Base-by-base conservation (phyloP, 1,140 invertebrate species). In the Trachelipus rathkii region DNA sequence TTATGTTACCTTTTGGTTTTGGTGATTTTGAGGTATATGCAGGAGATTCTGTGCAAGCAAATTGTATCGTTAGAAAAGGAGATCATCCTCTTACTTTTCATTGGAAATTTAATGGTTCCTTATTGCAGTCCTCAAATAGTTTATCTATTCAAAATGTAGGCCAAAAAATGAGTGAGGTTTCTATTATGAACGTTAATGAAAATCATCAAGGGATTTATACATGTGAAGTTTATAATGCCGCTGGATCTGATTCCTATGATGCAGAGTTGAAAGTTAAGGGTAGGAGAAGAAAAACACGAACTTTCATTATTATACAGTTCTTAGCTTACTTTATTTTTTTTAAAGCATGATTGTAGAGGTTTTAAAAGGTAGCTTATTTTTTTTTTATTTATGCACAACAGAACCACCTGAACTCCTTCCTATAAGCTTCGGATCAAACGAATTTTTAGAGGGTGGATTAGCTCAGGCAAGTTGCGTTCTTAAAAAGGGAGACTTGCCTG, bases 401-500 rank as follows among this genome's bases (percentile, higher is more conserved):
- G 78, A 79, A 73, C 77, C 60, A 45, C 78, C 78, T 46, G 75
- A 74, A 19, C 74, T 81, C 46, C 75, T 79, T 53, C 78, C 74
- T 33, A 76, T 79, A 66, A 73, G 73, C 66, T 83, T 83, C 73
- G 81, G 81, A 44, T 70, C 76, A 44, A 75, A 78, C n/a, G 77
- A 78, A 60, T 80, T 83, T 75, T 77, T 85, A 78, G 84, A 85
- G 78, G 89, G 88, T 8, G 86, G 87, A 78, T 86, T 87, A 74
- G 87, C 87, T 46, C 87, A 88, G 82, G 85, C 91, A 46, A 89
- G 89, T 19, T 97, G 95, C 85, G 90, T 91, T 13, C 90, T 96
- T 6, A 89, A 90, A 80, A 94, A 94, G 84, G 93, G 93, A 44
- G 93, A 95, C 83, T 86, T 90, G 75, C 93, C 93, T 0, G 86